These are phyloP conservation scores for Bombus balteatus DNA, from an alignment of 1,140 invertebrate species.

Conservation along the genomic window DNA sequence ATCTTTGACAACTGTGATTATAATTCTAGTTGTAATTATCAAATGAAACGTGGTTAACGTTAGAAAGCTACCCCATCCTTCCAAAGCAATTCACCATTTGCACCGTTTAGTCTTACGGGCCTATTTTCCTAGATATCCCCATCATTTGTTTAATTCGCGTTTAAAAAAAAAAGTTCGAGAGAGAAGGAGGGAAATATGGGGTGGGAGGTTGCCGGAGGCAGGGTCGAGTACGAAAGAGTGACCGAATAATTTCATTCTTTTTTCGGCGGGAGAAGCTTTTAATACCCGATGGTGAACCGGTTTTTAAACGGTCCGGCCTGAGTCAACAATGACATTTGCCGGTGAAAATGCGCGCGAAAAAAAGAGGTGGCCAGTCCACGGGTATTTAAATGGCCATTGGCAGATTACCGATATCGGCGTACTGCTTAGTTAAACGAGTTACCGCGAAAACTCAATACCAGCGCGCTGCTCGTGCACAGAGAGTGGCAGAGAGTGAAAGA, in stretches of 20 bases:
- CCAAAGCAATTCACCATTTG: background rate
- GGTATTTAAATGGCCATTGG: constrained; percentile 72
- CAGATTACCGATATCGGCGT: constrained; percentile 71
- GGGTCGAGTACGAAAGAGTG: constrained; percentile 19
- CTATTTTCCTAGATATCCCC: background rate
- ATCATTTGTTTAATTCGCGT: constrained; percentile 64
- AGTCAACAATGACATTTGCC: constrained; percentile 69
- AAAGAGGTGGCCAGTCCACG: constrained; percentile 60
- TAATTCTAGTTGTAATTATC: too few species aligned
- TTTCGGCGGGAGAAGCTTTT: constrained; percentile 60
- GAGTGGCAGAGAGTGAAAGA: constrained; percentile 24
- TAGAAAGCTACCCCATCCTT: rapidly evolving
- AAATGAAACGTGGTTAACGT: too few species aligned
- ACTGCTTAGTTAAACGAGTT: constrained; percentile 73
- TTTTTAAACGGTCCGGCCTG: constrained; percentile 62
- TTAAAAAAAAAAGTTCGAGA: constrained; percentile 17
- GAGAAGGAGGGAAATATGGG: too few species aligned
- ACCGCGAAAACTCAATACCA: constrained; percentile 72
- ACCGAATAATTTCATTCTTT: constrained; percentile 62
- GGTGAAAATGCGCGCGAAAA: constrained; percentile 68
- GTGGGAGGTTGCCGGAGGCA: background rate
- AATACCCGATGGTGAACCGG: constrained; percentile 64
- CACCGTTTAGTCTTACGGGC: background rate
- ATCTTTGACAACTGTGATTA: too few species aligned
- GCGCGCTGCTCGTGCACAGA: constrained; percentile 59